phyloP scores from a whole-genome alignment of 2,888 invertebrate species.

The Crioceris asparagi region DNA sequence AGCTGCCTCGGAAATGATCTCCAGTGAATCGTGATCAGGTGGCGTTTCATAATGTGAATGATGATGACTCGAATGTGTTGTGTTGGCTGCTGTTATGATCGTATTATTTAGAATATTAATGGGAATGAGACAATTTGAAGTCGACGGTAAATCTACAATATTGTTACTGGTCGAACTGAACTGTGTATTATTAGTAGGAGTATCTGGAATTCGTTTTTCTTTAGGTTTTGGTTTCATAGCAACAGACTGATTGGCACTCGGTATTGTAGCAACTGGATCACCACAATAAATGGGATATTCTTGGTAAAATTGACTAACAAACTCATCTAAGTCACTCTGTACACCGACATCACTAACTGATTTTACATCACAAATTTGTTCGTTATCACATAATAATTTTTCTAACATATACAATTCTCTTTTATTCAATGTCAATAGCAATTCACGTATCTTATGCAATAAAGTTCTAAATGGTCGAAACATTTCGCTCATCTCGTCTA shows the following conservation, averaged over 20 bases:
- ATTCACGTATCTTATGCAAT: constrained; percentile 81
- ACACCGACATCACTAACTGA: constrained; percentile 32
- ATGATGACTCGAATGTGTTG: no score
- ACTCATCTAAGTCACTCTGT: constrained; percentile 54
- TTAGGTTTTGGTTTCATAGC: not conserved
- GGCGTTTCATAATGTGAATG: no score
- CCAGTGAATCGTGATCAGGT: constrained; percentile 42
- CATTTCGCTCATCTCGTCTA: constrained; percentile 87
- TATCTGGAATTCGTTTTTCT: constrained; percentile 14
- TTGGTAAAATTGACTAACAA: constrained; percentile 56
- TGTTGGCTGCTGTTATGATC: constrained; percentile 44
- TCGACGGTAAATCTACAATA: constrained; percentile 47
- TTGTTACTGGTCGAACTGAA: no score
- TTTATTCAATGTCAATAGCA: constrained; percentile 78
- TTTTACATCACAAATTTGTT: constrained; percentile 52
- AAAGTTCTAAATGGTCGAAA: constrained; percentile 88
- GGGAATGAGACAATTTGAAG: constrained; percentile 54
- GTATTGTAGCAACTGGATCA: no score
- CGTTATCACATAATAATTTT: constrained; percentile 81
- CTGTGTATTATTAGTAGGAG: no score
- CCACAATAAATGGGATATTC: no score
- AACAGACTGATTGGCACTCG: no score
- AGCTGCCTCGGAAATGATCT: constrained; percentile 53
- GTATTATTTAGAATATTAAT: constrained; percentile 50
- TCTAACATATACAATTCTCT: constrained; percentile 79